Evolutionary conservation across 2,888 invertebrate genomes (phyloP).

Genomic region (Tinea pellionella): DNA sequence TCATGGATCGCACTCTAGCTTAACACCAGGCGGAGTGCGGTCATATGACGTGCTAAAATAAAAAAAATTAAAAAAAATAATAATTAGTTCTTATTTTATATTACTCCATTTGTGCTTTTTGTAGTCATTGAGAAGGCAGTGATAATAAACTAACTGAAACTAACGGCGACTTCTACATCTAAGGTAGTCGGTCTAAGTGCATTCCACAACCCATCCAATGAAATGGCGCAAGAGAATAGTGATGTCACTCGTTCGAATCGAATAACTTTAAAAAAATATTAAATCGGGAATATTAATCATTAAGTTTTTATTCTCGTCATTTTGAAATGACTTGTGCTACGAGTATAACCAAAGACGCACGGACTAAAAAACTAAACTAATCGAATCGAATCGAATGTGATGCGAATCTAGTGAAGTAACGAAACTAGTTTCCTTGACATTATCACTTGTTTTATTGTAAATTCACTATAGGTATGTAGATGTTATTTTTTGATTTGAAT

Average conservation of each 20-base stretch:
- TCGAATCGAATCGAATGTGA: background rate
- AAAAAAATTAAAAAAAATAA: background rate
- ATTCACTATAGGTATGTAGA: background rate
- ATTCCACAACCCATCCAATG: constrained; percentile 1
- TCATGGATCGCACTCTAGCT: too few relatives aligned
- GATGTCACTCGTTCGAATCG: too few relatives aligned
- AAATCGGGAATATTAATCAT: too few relatives aligned
- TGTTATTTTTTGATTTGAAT: background rate
- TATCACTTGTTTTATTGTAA: constrained; percentile 2
- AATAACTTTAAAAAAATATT: too few relatives aligned
- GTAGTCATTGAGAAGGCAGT: background rate
- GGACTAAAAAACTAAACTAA: too few relatives aligned
- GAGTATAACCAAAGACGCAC: too few relatives aligned
- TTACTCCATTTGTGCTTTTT: background rate
- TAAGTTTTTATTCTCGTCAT: too few relatives aligned
- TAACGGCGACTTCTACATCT: background rate
- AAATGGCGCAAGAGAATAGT: background rate
- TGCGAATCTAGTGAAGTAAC: background rate
- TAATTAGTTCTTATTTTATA: too few relatives aligned
- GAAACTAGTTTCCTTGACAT: constrained; percentile 13
- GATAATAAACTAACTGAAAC: background rate
- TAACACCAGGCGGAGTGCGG: too few relatives aligned
- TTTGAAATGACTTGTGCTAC: too few relatives aligned
- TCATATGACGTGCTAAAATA: background rate
- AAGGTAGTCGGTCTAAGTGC: background rate